These are phyloP conservation scores for Caenorhabditis wallacei DNA, from an alignment of 2,888 invertebrate species.

Conservation along the genomic window DNA sequence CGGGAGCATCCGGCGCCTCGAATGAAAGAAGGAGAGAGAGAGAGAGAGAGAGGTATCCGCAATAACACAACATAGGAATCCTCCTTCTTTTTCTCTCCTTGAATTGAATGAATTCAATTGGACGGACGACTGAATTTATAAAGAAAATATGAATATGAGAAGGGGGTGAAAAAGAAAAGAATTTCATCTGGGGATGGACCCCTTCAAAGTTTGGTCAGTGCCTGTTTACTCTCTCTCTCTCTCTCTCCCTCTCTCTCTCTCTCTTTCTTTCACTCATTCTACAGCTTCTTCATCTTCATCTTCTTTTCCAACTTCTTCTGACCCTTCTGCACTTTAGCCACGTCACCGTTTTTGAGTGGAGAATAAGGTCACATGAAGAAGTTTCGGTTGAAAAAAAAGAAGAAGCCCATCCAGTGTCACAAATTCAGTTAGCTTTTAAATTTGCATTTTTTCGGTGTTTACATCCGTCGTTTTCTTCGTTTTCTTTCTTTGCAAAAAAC, in stretches of 20 bases:
- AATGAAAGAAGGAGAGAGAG: no score
- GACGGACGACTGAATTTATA: slow-evolving; percentile 59
- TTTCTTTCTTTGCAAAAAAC: slow-evolving; percentile 25
- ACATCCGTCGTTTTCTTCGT: slow-evolving; percentile 46
- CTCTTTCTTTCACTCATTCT: background rate
- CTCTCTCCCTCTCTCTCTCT: background rate
- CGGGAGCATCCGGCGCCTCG: slow-evolving; percentile 16
- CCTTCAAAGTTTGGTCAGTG: slow-evolving; percentile 34
- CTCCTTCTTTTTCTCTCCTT: slow-evolving; percentile 16
- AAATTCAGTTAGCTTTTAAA: slow-evolving; percentile 57
- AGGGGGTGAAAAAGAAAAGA: slow-evolving; percentile 19
- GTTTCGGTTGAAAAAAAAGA: slow-evolving; percentile 14
- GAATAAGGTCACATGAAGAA: slow-evolving; percentile 34
- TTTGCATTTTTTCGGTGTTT: slow-evolving; percentile 53
- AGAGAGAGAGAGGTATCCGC: slow-evolving; percentile 27
- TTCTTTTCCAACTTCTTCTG: slow-evolving; percentile 9
- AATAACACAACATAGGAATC: slow-evolving; percentile 40
- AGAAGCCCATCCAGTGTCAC: slow-evolving; percentile 43
- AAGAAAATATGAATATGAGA: slow-evolving; percentile 54
- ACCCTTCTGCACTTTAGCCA: slow-evolving; percentile 23
- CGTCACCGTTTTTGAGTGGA: slow-evolving; percentile 13
- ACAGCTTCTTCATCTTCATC: slow-evolving; percentile 18
- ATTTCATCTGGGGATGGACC: slow-evolving; percentile 12
- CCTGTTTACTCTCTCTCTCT: slow-evolving; percentile 19
- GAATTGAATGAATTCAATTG: slow-evolving; percentile 61